These are phyloP conservation scores for Limnephilus rhombicus DNA, from an alignment of 2,888 invertebrate genomes.

Conservation along the genomic window DNA sequence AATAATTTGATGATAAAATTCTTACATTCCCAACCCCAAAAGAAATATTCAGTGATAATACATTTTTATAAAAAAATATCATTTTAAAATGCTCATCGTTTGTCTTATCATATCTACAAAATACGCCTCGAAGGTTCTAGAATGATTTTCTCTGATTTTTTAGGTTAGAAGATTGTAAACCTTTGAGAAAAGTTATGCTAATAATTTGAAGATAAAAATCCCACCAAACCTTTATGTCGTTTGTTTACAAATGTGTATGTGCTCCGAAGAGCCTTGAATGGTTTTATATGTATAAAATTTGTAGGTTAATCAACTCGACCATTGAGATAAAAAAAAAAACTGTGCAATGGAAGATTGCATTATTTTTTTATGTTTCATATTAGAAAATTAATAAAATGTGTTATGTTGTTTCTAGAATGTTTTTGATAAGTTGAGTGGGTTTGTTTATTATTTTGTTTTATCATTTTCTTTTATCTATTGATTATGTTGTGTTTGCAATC, in stretches of 20 bases:
- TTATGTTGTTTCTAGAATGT: background rate
- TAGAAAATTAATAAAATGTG: background rate
- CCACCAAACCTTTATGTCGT: background rate
- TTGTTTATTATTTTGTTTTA: background rate
- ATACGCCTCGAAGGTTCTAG: too few species aligned
- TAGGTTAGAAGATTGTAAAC: too few species aligned
- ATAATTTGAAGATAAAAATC: too few species aligned
- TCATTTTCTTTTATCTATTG: background rate
- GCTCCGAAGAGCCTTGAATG: background rate
- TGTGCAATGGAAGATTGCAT: background rate
- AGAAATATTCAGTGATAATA: background rate
- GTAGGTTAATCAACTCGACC: background rate
- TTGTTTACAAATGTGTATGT: background rate
- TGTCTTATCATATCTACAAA: too few species aligned
- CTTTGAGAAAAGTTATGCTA: too few species aligned
- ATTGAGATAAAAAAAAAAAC: background rate
- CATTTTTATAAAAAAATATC: background rate
- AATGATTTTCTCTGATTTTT: too few species aligned
- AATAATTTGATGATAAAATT: background rate
- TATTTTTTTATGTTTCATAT: background rate
- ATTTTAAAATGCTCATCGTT: background rate
- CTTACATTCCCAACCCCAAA: background rate
- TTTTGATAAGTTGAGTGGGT: background rate
- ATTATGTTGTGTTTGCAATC: too few species aligned
- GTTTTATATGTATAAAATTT: background rate